Evolutionary conservation across 2,113 vertebrate species (phyloP).

Genomic region (Rhinopomastus cyanomelas): DNA sequence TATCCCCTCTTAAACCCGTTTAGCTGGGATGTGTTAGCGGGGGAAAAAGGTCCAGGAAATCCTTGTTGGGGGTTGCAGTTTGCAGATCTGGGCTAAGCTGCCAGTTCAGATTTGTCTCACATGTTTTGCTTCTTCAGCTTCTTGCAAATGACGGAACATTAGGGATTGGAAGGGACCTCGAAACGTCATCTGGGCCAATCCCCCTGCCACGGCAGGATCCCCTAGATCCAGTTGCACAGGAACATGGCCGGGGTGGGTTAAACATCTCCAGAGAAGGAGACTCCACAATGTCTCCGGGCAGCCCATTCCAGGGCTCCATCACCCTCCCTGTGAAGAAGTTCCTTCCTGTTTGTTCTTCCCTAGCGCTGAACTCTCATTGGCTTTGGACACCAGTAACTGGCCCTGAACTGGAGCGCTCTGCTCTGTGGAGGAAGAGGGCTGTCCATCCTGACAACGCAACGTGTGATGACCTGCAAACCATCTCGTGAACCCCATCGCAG

Average conservation of each 20-base stretch:
- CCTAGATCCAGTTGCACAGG: too few species aligned
- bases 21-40: neutral
- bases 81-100: neutral
- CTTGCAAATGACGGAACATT: too few species aligned
- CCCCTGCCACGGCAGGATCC: too few species aligned
- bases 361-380: neutral
- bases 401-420: neutral
- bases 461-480: neutral
- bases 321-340: too few species aligned
- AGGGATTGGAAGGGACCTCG: too few species aligned
- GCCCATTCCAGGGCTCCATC: too few species aligned
- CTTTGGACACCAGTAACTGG: neutral
- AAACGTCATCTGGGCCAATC: too few species aligned
- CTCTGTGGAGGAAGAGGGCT: neutral
- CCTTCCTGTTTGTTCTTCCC: neutral
- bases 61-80: neutral
- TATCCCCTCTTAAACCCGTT: neutral
- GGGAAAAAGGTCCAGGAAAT: constrained; percentile 24
- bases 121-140: neutral
- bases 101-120: neutral
- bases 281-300: too few species aligned
- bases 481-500: neutral
- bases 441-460: neutral
- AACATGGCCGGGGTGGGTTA: too few species aligned
- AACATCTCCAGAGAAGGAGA: too few species aligned